Conservation (phyloP, 2,888 invertebrate genomes). For the Rhaphigaster nebulosa region DNA sequence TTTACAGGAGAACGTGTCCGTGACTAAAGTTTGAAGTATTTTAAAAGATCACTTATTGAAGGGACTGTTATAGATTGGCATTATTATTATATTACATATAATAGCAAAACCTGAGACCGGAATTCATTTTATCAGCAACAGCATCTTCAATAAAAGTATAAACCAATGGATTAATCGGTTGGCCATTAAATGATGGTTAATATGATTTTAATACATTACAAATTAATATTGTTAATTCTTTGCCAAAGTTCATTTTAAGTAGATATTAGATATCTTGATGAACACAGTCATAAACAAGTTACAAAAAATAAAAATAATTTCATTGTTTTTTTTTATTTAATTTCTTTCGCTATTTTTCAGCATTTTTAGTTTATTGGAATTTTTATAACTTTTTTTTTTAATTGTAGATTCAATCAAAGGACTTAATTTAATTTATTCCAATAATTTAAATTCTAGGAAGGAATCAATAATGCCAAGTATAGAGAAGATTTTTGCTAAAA, state of each 20-base stretch:
- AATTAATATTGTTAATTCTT: background rate
- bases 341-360: too few relatives aligned
- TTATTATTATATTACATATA: background rate
- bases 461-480: too few relatives aligned
- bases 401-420: too few relatives aligned
- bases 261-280: background rate
- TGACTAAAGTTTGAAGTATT: background rate
- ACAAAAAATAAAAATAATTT: too few relatives aligned
- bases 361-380: too few relatives aligned
- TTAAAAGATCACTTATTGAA: background rate
- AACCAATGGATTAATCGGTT: background rate
- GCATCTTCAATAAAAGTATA: too few relatives aligned
- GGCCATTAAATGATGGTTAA: background rate
- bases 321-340: too few relatives aligned
- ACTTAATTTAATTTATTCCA: too few relatives aligned
- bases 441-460: too few relatives aligned
- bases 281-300: background rate
- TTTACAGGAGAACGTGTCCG: background rate
- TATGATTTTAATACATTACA: background rate
- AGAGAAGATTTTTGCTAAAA: too few relatives aligned
- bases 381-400: too few relatives aligned
- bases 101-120: background rate
- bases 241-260: background rate
- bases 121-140: background rate
- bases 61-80: background rate